phyloP scores from a whole-genome alignment of 2,797 vertebrate genomes.

The Percopsis omiscomaycus region DNA sequence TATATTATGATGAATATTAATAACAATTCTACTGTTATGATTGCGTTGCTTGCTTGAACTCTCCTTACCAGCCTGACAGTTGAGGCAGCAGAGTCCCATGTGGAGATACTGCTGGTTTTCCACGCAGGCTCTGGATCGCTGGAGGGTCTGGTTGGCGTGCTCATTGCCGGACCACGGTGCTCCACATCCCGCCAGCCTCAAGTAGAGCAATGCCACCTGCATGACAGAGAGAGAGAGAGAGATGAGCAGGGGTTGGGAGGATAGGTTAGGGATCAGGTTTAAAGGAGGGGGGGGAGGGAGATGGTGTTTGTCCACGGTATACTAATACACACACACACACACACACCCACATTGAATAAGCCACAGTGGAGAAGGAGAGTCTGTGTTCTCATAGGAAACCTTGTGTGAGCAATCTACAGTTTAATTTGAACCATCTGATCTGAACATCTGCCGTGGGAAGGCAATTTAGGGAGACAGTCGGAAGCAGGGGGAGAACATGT shows the following conservation, averaged over 20 bases:
- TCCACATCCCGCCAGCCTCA: slow-evolving; percentile 43
- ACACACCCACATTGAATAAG: slow-evolving; percentile 26
- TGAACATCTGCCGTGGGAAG: slow-evolving; percentile 76
- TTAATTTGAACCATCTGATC: slow-evolving; percentile 81
- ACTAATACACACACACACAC: slow-evolving; percentile 19
- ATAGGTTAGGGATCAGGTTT: neutral
- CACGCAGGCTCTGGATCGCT: slow-evolving; percentile 54
- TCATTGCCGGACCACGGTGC: slow-evolving; percentile 61
- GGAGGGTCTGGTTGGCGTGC: slow-evolving; percentile 57
- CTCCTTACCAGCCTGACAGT: slow-evolving; percentile 79
- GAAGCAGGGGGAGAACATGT: slow-evolving; percentile 48
- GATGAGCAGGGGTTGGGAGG: neutral
- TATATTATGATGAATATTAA: no score
- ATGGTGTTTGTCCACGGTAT: neutral
- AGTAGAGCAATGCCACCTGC: slow-evolving; percentile 35
- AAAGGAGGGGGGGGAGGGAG: no score
- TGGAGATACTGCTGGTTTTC: slow-evolving; percentile 77
- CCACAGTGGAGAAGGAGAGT: slow-evolving; percentile 57
- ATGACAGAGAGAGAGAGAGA: slow-evolving; percentile 16
- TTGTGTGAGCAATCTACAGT: slow-evolving; percentile 73
- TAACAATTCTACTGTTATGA: no score
- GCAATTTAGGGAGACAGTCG: slow-evolving; percentile 66
- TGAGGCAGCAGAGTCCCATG: slow-evolving; percentile 75
- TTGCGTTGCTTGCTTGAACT: neutral
- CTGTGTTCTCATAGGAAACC: slow-evolving; percentile 69